These are phyloP conservation scores for Pseudomyrmex cubaensis DNA, from an alignment of 1,140 invertebrate genomes.

Conservation along the genomic window DNA sequence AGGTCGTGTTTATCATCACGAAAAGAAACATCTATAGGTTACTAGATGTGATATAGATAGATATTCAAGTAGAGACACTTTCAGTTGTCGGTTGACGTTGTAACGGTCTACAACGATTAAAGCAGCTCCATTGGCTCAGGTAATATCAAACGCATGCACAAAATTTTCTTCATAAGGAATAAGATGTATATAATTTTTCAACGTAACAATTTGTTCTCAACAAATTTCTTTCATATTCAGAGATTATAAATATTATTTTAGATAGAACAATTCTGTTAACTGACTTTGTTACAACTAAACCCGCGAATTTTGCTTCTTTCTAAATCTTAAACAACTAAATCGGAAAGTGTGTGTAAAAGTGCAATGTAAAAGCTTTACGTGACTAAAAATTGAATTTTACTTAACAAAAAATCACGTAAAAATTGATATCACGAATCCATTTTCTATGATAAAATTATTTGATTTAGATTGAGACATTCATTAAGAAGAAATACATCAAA, in stretches of 20 bases:
- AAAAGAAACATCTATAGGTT: neutral
- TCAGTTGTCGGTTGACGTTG: constrained; percentile 58
- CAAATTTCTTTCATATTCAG: too few species aligned
- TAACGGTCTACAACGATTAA: constrained; percentile 43
- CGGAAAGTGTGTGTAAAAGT: too few species aligned
- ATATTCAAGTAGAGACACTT: constrained; percentile 19
- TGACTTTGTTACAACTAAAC: too few species aligned
- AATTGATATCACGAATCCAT: neutral
- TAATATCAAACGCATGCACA: neutral
- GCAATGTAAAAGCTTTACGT: too few species aligned
- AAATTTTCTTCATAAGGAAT: neutral
- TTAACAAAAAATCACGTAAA: too few species aligned
- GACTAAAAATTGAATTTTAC: too few species aligned
- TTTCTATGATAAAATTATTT: neutral
- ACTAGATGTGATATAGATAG: neutral
- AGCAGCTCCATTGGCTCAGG: neutral
- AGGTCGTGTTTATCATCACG: constrained; percentile 66
- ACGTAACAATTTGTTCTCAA: neutral
- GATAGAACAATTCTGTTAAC: too few species aligned
- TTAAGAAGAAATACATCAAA: neutral
- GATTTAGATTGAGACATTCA: neutral
- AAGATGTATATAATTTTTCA: neutral
- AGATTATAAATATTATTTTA: too few species aligned
- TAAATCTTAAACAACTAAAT: too few species aligned
- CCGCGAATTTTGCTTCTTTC: too few species aligned